phyloP scores from a whole-genome alignment of 2,113 vertebrate species.

The Tenebrosternarchus preto region DNA sequence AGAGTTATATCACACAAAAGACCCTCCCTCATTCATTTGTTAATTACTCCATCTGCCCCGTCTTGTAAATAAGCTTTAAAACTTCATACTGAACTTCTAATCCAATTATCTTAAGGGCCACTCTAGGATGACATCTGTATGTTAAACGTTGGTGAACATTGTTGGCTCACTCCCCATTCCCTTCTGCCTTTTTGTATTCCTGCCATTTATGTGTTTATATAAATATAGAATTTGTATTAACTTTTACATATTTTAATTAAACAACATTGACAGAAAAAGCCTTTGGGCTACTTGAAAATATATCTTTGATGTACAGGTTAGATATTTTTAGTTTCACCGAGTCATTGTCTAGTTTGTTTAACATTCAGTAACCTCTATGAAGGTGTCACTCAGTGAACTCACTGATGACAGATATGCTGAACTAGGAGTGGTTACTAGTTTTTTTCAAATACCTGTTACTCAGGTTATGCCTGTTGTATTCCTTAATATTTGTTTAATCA shows the following conservation, averaged over 20 bases:
- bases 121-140: slow-evolving; percentile 19
- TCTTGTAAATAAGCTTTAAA: slow-evolving; percentile 51
- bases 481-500: background rate
- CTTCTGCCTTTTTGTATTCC: background rate
- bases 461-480: background rate
- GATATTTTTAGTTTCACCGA: slow-evolving; percentile 1
- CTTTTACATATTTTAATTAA: background rate
- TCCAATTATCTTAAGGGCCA: slow-evolving; percentile 61
- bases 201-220: background rate
- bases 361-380: background rate
- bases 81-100: slow-evolving; percentile 54
- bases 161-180: background rate
- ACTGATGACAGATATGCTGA: slow-evolving; percentile 8
- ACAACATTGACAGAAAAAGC: background rate
- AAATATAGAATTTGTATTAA: background rate
- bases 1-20: background rate
- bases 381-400: slow-evolving; percentile 21
- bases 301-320: background rate
- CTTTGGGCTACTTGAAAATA: background rate
- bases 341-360: background rate
- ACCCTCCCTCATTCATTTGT: background rate
- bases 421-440: background rate
- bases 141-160: background rate
- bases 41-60: slow-evolving; percentile 10
- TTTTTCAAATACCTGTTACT: slow-evolving; percentile 2